These are phyloP conservation scores for Colletes gigas DNA, from an alignment of 1,140 invertebrate species.

Conservation along the genomic window DNA sequence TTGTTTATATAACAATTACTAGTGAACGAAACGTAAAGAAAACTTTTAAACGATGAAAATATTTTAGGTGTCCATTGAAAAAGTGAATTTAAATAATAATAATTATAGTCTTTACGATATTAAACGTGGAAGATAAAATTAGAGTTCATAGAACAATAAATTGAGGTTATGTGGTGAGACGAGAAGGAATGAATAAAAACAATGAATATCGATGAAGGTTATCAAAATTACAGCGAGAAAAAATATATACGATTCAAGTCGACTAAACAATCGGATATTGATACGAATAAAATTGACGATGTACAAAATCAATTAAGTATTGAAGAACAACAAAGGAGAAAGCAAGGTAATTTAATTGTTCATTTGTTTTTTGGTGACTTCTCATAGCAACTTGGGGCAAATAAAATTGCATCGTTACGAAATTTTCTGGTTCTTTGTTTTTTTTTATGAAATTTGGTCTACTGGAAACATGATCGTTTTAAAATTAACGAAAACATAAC, in stretches of 20 bases:
- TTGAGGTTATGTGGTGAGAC: constrained; percentile 23
- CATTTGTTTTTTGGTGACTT: neutral
- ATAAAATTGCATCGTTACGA: neutral
- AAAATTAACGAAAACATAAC: too few species aligned
- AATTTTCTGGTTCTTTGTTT: too few species aligned
- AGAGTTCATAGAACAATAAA: neutral
- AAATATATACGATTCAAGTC: constrained; percentile 1
- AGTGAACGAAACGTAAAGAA: neutral
- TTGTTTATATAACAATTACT: neutral
- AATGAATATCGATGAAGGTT: constrained; percentile 24
- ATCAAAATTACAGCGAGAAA: constrained; percentile 7
- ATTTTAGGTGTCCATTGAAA: neutral
- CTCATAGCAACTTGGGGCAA: neutral
- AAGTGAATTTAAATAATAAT: neutral
- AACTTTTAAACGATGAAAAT: neutral
- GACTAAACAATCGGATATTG: neutral
- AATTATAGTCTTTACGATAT: neutral
- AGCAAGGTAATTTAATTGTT: constrained; percentile 12
- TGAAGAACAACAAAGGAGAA: neutral
- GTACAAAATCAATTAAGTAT: neutral
- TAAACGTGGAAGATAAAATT: neutral
- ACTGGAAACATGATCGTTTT: too few species aligned
- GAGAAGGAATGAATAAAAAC: neutral
- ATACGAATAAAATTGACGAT: constrained; percentile 19
- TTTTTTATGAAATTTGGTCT: too few species aligned